Base-by-base conservation (phyloP, 2,888 invertebrate species). In the Magallana nippona region DNA sequence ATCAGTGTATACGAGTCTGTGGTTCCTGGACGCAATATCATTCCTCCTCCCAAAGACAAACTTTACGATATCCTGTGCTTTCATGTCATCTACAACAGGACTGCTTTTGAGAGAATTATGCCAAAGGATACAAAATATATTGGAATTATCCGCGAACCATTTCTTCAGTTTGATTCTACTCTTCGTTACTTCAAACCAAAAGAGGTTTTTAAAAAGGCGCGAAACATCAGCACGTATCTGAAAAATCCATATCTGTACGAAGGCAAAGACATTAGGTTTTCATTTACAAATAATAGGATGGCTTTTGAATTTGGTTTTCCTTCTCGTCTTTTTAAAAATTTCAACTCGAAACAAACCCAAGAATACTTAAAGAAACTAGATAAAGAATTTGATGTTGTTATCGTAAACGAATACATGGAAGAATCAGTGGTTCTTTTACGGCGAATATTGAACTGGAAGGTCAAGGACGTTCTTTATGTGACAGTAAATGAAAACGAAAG, bases 321-420 rank as follows among this genome's bases (percentile, higher is more conserved):
- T 10, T 81, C 78, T 27, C 62, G 86, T 11, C 85, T 89, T 32
- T 86, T 89, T 19, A 55, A 83, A 63, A 81, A 55, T 3, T 84
- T 82, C 22, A 87, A 86, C 57, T 83, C 58, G 55, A 78, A 82
- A 1, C 83, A 83, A 57, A 88, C 90, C n/a, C 57, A 86, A 8
- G 55, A 79, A 13, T 89, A 89, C 81, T 86, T 91, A 13, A 55
- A 84, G 32, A 84, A 88, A 15, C 86, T 90, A 11, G 88, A 90
- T 57, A 87, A 87, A 78, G 88, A 89, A 32, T 90, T 91, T 82
- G 81, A 89, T 79, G 63, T 91, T 17, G 88, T 91, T 10, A 83
- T 91, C 8, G 88, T 91, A 22, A 89, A 87, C 2, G 91, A 91
- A 78, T 89, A 89, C 81, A 90, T 90, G 80, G 89, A 91, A 57